These are phyloP conservation scores for Trichogramma dendrolimi DNA, from an alignment of 2,888 invertebrate genomes.

Conservation along the genomic window DNA sequence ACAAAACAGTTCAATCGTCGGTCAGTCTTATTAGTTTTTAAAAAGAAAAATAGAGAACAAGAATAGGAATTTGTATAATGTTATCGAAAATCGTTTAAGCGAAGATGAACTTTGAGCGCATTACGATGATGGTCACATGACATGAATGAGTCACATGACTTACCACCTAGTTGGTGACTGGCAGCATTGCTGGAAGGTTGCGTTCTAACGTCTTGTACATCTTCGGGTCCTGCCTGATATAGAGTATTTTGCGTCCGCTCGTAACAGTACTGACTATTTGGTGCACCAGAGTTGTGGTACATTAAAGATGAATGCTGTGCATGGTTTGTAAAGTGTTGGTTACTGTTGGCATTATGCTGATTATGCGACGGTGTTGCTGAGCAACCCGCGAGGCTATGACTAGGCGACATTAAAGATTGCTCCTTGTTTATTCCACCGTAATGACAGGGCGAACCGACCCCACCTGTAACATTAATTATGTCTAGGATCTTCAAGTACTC, in stretches of 20 bases:
- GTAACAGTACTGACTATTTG: slow-evolving; percentile 60
- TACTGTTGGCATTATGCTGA: slow-evolving; percentile 55
- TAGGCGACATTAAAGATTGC: slow-evolving; percentile 54
- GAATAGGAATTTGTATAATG: too few relatives aligned
- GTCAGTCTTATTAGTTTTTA: too few relatives aligned
- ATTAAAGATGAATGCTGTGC: slow-evolving; percentile 52
- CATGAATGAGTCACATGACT: slow-evolving; percentile 53
- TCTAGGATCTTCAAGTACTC: slow-evolving; percentile 23
- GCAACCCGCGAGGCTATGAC: slow-evolving; percentile 58
- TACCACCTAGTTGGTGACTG: slow-evolving; percentile 54
- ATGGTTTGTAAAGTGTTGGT: slow-evolving; percentile 46
- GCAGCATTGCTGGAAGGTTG: slow-evolving; percentile 49
- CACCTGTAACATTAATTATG: slow-evolving; percentile 56
- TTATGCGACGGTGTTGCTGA: slow-evolving; percentile 52
- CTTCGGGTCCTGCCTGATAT: slow-evolving; percentile 49
- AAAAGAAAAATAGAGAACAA: too few relatives aligned
- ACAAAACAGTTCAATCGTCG: too few relatives aligned
- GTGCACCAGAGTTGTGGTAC: slow-evolving; percentile 55
- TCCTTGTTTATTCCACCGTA: slow-evolving; percentile 55
- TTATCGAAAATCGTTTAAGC: neutral
- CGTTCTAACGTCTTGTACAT: slow-evolving; percentile 48
- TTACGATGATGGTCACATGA: slow-evolving; percentile 50
- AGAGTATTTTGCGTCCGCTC: slow-evolving; percentile 56
- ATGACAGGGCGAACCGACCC: slow-evolving; percentile 59
- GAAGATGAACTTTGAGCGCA: slow-evolving; percentile 10